These are phyloP conservation scores for Epizoanthus fatuus DNA, from an alignment of 92 coral and sea anemone genomes.

Conservation along the genomic window DNA sequence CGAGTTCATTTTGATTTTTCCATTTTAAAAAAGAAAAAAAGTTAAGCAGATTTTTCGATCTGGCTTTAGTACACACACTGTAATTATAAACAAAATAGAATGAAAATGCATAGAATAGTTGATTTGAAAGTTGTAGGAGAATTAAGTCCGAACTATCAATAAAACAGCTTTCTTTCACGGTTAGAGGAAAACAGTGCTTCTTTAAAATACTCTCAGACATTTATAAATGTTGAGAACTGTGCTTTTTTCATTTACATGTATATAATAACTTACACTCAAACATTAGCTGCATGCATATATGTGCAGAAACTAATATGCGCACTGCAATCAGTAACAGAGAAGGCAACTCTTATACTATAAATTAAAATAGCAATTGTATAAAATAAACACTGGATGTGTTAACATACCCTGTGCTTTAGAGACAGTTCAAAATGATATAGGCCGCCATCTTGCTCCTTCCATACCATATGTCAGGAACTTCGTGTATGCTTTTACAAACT, in stretches of 20 bases:
- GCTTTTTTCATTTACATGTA: too few species aligned
- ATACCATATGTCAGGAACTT: too few species aligned
- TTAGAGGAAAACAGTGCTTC: slow-evolving; percentile 15
- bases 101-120: too few species aligned
- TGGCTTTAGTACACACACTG: slow-evolving; percentile 1
- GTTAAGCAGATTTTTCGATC: slow-evolving; percentile 24
- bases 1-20: slow-evolving; percentile 1
- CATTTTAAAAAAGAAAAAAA: neutral
- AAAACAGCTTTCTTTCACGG: neutral
- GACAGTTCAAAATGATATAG: slow-evolving; percentile 3
- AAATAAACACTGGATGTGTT: slow-evolving; percentile 3
- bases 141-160: neutral
- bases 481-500: too few species aligned
- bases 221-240: slow-evolving; percentile 5
- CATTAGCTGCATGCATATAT: too few species aligned
- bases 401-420: slow-evolving; percentile 3
- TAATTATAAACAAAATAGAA: slow-evolving; percentile 12
- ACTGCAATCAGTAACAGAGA: slow-evolving; percentile 15
- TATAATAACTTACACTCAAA: too few species aligned
- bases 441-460: neutral
- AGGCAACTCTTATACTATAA: slow-evolving; percentile 16
- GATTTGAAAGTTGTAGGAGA: too few species aligned
- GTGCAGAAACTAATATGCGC: neutral
- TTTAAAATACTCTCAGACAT: slow-evolving; percentile 12
- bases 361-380: slow-evolving; percentile 11